A percentile compares a stretch with the other conserved stretches of the same genome.
Conservation (phyloP, 2,888 invertebrate species). For the Rotaria magnacalcarata region DNA sequence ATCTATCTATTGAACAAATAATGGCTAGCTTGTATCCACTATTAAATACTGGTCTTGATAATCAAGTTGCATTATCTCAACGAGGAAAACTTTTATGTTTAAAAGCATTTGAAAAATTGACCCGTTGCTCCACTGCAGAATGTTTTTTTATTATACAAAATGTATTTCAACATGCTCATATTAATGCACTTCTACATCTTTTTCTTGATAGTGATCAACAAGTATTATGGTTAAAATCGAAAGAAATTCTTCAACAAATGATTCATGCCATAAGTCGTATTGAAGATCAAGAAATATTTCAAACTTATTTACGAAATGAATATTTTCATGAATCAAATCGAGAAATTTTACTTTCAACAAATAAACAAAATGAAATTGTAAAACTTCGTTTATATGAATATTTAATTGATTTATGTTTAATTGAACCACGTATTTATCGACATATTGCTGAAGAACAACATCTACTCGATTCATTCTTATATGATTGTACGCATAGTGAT, state of each 20-base stretch:
- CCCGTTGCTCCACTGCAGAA: neutral
- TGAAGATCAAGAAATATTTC: neutral
- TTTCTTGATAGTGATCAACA: conserved; percentile 26
- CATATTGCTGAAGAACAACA: conserved; percentile 26
- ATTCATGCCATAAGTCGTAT: neutral
- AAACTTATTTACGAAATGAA: neutral
- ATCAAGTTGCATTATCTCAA: neutral
- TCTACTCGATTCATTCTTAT: neutral
- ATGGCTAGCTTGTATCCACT: neutral
- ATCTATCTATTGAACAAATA: neutral
- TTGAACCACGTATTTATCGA: neutral
- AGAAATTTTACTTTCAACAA: neutral
- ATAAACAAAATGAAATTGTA: neutral
- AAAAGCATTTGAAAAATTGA: conserved; percentile 5
- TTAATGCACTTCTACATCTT: neutral
- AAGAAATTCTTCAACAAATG: conserved; percentile 22
- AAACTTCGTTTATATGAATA: conserved; percentile 33
- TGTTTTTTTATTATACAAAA: conserved; percentile 13
- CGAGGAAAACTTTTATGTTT: neutral
- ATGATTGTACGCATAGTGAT: conserved; percentile 32
- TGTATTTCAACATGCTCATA: neutral
- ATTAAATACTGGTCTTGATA: neutral
- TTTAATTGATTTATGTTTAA: conserved; percentile 24
- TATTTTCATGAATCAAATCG: neutral
- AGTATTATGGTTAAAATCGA: neutral